Conservation (phyloP, 2,797 vertebrate genomes). For the Nasua narica region DNA sequence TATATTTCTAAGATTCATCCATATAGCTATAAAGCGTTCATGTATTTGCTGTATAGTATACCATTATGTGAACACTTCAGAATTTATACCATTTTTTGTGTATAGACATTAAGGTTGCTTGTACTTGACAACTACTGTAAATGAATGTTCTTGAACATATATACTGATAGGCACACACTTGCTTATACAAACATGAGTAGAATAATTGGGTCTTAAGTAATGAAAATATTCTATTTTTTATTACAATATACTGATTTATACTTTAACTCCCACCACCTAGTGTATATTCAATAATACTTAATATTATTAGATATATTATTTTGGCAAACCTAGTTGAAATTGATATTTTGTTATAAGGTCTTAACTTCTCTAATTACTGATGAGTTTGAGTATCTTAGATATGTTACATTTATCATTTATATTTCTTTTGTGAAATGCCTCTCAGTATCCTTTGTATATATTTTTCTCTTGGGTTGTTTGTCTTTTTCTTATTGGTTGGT, state of each 20-base stretch:
- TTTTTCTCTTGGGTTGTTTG: slow-evolving; percentile 2
- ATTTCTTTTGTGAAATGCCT: background rate
- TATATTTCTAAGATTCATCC: background rate
- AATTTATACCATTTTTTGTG: background rate
- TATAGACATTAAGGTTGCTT: background rate
- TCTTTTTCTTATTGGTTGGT: slow-evolving; percentile 11
- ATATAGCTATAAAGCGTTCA: background rate
- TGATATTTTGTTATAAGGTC: background rate
- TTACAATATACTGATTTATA: background rate
- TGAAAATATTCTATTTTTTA: background rate
- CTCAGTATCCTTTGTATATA: background rate
- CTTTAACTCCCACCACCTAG: no score
- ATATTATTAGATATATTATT: background rate
- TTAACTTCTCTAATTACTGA: slow-evolving; percentile 5
- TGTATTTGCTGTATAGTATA: background rate
- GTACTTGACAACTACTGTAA: background rate
- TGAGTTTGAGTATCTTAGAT: background rate
- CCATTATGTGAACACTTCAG: background rate
- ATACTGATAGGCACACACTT: background rate
- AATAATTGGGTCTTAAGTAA: background rate
- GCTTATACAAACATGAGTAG: background rate
- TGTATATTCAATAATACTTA: background rate
- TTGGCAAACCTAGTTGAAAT: background rate
- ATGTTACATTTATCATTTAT: background rate
- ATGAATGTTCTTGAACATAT: background rate